These are phyloP conservation scores for Eulimnadia texana DNA, from an alignment of 1,140 invertebrate genomes.

Conservation along the genomic window DNA sequence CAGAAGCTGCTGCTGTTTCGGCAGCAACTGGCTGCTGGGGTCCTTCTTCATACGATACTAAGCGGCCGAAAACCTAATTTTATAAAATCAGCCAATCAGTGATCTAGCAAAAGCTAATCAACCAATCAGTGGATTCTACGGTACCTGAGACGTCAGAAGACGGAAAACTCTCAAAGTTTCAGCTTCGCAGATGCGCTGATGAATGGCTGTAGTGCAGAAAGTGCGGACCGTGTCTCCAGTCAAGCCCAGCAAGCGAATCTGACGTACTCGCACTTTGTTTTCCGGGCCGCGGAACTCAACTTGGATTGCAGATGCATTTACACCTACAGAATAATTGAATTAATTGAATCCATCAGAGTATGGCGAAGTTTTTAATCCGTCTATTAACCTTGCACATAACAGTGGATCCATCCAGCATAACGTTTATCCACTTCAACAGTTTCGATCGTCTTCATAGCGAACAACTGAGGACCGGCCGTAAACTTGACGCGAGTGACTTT, in stretches of 20 bases:
- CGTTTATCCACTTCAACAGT: constrained; percentile 66
- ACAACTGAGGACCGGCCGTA: constrained; percentile 57
- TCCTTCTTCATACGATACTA: constrained; percentile 44
- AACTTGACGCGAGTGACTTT: constrained; percentile 73
- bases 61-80: constrained; percentile 78
- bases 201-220: constrained; percentile 41
- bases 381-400: constrained; percentile 46
- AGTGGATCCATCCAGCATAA: constrained; percentile 68
- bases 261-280: constrained; percentile 34
- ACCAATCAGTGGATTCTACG: no score
- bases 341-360: not conserved
- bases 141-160: constrained; percentile 77
- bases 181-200: constrained; percentile 73
- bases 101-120: not conserved
- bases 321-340: not conserved
- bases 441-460: constrained; percentile 63
- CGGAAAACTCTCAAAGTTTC: constrained; percentile 88
- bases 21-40: not conserved
- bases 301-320: constrained; percentile 36
- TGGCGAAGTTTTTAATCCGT: not conserved
- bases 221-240: constrained; percentile 42
- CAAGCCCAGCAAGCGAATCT: constrained; percentile 57
- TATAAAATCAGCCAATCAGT: not conserved
- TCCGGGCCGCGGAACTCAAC: constrained; percentile 83
- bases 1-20: constrained; percentile 18